These are phyloP conservation scores for Rhinophrynus dorsalis DNA, from an alignment of 2,797 vertebrate species.

Conservation along the genomic window DNA sequence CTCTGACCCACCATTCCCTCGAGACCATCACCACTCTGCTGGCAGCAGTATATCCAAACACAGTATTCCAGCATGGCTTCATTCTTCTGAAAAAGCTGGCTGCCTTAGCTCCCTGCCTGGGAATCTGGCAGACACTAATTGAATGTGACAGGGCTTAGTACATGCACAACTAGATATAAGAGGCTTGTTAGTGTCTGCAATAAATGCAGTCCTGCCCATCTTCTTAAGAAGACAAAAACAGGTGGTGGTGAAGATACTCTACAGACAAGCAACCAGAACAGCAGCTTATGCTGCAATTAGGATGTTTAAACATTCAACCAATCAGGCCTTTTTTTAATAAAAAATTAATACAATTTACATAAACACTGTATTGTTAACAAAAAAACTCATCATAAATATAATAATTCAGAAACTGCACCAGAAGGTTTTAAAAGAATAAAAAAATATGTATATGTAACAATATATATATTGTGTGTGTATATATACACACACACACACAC, in stretches of 20 bases:
- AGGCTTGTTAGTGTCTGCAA: constrained; percentile 56
- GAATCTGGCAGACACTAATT: constrained; percentile 62
- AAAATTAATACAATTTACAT: too few species aligned
- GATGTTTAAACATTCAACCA: not conserved
- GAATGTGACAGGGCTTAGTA: constrained; percentile 70
- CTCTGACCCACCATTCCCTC: too few species aligned
- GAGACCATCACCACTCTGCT: too few species aligned
- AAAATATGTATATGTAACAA: too few species aligned
- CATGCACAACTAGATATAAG: constrained; percentile 64
- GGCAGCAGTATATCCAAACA: not conserved
- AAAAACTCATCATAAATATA: too few species aligned
- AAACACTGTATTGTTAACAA: too few species aligned
- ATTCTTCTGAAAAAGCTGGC: not conserved
- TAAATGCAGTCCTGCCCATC: constrained; percentile 55
- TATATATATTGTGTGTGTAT: too few species aligned
- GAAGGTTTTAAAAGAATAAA: too few species aligned
- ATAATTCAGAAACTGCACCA: too few species aligned
- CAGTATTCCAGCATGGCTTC: not conserved
- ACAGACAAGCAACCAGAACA: not conserved
- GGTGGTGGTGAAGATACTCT: not conserved
- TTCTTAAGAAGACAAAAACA: not conserved
- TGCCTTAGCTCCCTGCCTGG: constrained; percentile 17
- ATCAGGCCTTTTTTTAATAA: not conserved
- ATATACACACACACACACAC: too few species aligned
- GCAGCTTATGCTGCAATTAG: not conserved